Conservation (phyloP, 2,888 invertebrate genomes). For the Acrobasis repandana region DNA sequence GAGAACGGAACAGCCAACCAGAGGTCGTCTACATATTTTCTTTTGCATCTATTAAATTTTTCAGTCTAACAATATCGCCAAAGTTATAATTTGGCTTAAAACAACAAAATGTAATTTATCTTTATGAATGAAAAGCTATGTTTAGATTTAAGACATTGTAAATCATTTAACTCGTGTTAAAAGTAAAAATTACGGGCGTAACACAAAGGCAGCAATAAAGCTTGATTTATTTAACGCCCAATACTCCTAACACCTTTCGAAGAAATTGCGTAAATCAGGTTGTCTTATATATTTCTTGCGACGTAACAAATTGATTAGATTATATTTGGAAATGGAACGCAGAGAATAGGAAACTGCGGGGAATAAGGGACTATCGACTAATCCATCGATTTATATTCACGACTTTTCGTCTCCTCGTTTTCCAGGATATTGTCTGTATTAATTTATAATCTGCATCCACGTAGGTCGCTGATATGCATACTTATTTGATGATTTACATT, state of each 20-base stretch:
- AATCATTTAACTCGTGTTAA: neutral
- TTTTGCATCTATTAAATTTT: neutral
- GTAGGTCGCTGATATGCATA: no score
- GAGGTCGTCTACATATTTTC: slow-evolving; percentile 12
- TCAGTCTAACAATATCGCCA: neutral
- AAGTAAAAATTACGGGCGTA: neutral
- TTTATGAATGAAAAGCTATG: neutral
- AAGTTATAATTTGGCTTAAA: neutral
- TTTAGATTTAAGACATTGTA: neutral
- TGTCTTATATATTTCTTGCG: neutral
- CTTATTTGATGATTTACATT: no score
- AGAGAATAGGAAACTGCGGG: neutral
- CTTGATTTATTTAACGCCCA: neutral
- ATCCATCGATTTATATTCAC: slow-evolving; percentile 8
- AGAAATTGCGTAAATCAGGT: slow-evolving; percentile 2
- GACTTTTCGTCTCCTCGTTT: neutral
- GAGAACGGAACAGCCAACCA: slow-evolving; percentile 9
- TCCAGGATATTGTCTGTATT: neutral
- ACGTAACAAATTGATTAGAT: slow-evolving; percentile 17
- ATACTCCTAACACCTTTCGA: neutral
- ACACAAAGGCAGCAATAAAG: neutral
- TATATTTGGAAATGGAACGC: slow-evolving; percentile 6
- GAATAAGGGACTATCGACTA: neutral
- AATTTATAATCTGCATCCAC: neutral
- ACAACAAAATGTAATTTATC: neutral